Evolutionary conservation across 2,888 invertebrate species (phyloP), one percentile per base, ranked within the genome.

Genomic region (Calameuta filiformis): DNA sequence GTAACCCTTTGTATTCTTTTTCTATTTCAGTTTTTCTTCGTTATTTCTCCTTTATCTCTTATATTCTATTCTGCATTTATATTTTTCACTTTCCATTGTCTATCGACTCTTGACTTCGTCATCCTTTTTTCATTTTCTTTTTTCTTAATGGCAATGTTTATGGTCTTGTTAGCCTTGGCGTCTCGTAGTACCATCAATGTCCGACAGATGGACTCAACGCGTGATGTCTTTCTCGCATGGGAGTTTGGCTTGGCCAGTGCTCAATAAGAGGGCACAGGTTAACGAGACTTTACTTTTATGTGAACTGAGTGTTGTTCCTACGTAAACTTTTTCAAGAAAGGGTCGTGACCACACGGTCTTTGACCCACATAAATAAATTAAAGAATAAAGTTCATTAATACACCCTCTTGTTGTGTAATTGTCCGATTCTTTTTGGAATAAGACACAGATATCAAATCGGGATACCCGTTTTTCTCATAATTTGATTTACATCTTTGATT

Each of bases 241-340:
- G 73, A 75, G 79, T 15, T 4, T 40, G 12, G 40, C 40, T 40
- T 15, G 15, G 4, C 15, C 40, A 40, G 1, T 15, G 15, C 40
- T 40, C 40, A 40, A 40, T 40, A 40, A 40, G 40, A 40, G 40
- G 15, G 15, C 15, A 15, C 40, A 4, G 4, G 15, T 1, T 12
- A 1, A 4, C 4, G 1, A 15, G 0, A 15, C 4, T 40, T 4
- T 4, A 40, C 40, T 40, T 40, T 40, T 40, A 69, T 80, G 83
- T 81, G 83, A 85, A 87, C 82, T 76, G 81, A 83, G 84, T 81
- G 81, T 86, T 86, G 86, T 89, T 89, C 87, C 81, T 85, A 85
- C 87, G 87, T 75, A 11, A 69, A 90, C 76, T 90, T 89, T 90
- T 68, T 90, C 90, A 75, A 80, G 90, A 89, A 89, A 89, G 88